phyloP scores from a whole-genome alignment of 2,888 invertebrate species.

The Xiphydria camelus region DNA sequence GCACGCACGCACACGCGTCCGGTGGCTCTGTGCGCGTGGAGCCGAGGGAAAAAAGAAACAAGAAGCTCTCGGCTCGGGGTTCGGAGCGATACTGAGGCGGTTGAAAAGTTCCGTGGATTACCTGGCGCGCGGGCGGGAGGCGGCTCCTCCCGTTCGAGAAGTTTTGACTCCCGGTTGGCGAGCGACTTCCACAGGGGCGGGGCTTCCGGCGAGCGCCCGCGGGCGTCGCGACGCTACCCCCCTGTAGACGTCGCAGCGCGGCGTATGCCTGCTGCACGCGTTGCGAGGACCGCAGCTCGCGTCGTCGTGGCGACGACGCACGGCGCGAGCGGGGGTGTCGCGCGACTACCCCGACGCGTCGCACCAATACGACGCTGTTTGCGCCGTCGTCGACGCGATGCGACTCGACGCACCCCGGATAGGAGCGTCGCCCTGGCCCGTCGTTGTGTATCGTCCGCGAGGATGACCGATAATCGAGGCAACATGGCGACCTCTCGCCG shows the following conservation, averaged over 20 bases:
- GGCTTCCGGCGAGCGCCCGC: constrained; percentile 42
- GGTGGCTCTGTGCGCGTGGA: not conserved
- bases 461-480: too few species aligned
- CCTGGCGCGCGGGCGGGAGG: constrained; percentile 37
- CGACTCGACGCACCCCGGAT: too few species aligned
- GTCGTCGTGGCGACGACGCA: not conserved
- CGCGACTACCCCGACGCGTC: not conserved
- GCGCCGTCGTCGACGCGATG: not conserved
- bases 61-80: constrained; percentile 35
- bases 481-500: too few species aligned
- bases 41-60: constrained; percentile 22
- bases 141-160: constrained; percentile 50
- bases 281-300: constrained; percentile 1
- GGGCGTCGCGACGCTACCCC: constrained; percentile 47
- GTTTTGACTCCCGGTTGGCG: constrained; percentile 49
- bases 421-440: too few species aligned
- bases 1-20: not conserved
- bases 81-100: constrained; percentile 32
- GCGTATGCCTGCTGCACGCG: too few species aligned
- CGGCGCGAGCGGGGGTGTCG: not conserved
- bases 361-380: not conserved
- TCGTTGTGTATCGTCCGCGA: too few species aligned
- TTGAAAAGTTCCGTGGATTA: constrained; percentile 28
- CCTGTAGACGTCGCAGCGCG: too few species aligned
- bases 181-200: constrained; percentile 49